These are phyloP conservation scores for Flexamia atlantica DNA, from an alignment of 2,888 invertebrate species.

Conservation along the genomic window DNA sequence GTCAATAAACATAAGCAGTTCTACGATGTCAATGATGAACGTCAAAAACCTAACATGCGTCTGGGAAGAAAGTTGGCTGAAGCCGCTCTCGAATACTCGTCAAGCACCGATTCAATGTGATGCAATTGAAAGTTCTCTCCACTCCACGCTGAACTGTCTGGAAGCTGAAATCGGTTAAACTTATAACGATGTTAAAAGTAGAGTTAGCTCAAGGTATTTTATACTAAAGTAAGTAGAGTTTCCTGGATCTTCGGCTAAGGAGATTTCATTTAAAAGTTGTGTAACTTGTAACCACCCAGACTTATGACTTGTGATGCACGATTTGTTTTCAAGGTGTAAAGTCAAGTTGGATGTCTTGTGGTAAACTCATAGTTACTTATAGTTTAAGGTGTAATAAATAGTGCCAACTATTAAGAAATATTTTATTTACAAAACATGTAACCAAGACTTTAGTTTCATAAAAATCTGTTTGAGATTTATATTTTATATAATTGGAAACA, in stretches of 20 bases:
- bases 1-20: too few relatives aligned
- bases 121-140: slow-evolving; percentile 9
- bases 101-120: slow-evolving; percentile 12
- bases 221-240: background rate
- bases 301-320: background rate
- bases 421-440: too few relatives aligned
- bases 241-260: background rate
- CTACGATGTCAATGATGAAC: too few relatives aligned
- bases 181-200: slow-evolving; percentile 38
- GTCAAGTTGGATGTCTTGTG: too few relatives aligned
- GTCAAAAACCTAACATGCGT: too few relatives aligned
- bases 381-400: too few relatives aligned
- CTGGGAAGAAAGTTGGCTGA: background rate
- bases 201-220: background rate
- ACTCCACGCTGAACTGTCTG: background rate
- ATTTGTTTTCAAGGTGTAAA: too few relatives aligned
- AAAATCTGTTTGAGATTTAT: too few relatives aligned
- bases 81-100: background rate
- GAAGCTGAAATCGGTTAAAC: slow-evolving; percentile 26
- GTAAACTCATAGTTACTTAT: too few relatives aligned
- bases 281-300: background rate
- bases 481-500: too few relatives aligned
- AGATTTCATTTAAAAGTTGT: background rate
- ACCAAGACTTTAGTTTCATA: too few relatives aligned
- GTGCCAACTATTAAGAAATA: too few relatives aligned